These are phyloP conservation scores for Egretta garzetta DNA, from an alignment of 2,113 vertebrate genomes.

Conservation along the genomic window DNA sequence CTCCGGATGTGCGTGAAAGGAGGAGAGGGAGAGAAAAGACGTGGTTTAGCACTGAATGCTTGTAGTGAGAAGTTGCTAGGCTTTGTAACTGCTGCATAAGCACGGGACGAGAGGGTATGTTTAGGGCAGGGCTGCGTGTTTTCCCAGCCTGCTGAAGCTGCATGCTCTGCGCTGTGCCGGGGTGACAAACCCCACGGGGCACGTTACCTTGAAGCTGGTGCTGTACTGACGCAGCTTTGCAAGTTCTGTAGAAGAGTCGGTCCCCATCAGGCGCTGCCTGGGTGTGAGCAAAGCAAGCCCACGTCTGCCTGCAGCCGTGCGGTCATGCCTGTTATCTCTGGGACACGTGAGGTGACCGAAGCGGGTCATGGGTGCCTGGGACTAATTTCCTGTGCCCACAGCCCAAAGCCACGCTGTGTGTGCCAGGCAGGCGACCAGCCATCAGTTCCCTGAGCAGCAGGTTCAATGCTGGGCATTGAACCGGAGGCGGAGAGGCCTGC, in stretches of 20 bases:
- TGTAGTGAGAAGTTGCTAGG: not conserved
- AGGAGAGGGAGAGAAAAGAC: not conserved
- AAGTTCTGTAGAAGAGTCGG: fast-evolving
- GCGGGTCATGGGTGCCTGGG: not conserved
- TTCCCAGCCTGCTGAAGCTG: not conserved
- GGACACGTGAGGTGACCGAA: fast-evolving
- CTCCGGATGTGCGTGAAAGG: not conserved
- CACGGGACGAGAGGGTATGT: not conserved
- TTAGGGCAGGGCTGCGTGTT: not conserved
- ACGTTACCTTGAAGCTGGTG: fast-evolving
- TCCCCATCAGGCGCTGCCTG: fast-evolving
- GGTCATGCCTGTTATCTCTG: not conserved
- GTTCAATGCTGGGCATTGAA: fast-evolving
- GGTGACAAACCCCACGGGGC: not conserved
- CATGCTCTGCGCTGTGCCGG: fast-evolving
- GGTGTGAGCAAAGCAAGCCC: fast-evolving
- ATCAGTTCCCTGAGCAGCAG: fast-evolving
- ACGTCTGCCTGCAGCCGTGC: fast-evolving
- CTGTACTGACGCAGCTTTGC: fast-evolving
- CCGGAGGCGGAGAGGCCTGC: not conserved
- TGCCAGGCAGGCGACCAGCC: fast-evolving
- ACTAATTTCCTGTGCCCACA: fast-evolving
- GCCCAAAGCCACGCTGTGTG: not conserved
- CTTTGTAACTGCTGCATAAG: not conserved
- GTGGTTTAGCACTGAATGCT: not conserved